Percentiles rank a stretch among this genome's conserved stretches.
Conservation (phyloP, 2,888 invertebrate species). For the Onchidella celtica region DNA sequence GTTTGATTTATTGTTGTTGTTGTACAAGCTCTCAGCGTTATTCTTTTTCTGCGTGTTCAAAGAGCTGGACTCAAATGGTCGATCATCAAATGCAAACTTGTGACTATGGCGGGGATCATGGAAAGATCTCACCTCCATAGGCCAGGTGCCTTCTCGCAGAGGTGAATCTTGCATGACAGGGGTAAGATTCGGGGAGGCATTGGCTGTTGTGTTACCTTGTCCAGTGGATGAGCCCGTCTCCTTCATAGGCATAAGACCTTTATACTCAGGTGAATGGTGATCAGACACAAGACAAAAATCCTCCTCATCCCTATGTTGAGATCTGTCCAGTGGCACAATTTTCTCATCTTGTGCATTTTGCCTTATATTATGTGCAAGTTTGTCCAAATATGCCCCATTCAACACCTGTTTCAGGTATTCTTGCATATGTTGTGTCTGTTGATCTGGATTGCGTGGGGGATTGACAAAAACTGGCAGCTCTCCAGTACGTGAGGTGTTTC, state of each 20-base stretch:
- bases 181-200: background rate
- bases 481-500: background rate
- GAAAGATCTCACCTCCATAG: constrained; percentile 27
- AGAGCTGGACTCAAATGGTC: constrained; percentile 22
- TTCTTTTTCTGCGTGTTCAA: background rate
- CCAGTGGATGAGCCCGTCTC: too few relatives aligned
- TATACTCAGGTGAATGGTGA: background rate
- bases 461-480: background rate
- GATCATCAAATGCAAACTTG: constrained; percentile 42
- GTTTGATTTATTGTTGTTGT: constrained; percentile 6
- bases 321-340: background rate
- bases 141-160: background rate
- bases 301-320: background rate
- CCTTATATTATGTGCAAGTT: background rate
- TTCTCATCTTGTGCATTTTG: background rate
- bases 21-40: background rate
- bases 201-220: background rate
- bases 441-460: background rate
- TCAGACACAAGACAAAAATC: background rate
- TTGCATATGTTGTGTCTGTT: background rate
- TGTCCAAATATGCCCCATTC: background rate
- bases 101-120: constrained; percentile 45
- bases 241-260: too few relatives aligned
- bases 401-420: constrained; percentile 13
- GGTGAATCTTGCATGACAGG: constrained; percentile 6